A percentile compares a stretch with the other conserved stretches of the same genome.
phyloP scores from a whole-genome alignment of 2,113 vertebrate genomes.

The Pristiophorus japonicus region DNA sequence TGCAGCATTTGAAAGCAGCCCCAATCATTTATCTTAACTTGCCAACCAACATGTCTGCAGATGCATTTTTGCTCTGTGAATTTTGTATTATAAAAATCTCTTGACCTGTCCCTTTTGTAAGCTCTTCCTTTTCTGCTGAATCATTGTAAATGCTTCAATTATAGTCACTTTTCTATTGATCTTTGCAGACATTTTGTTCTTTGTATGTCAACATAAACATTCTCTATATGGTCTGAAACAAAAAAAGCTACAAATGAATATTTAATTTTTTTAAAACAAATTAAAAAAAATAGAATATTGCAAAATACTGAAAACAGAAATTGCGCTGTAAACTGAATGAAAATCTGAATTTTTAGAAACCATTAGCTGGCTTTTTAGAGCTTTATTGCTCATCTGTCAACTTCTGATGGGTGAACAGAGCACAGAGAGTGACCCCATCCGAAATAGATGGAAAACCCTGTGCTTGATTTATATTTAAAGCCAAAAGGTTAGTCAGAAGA shows the following conservation, averaged over 20 bases:
- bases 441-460: background rate
- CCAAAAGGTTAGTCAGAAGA: background rate
- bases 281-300: background rate
- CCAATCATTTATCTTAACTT: background rate
- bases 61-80: background rate
- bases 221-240: background rate
- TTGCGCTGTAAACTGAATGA: background rate
- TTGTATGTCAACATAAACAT: background rate
- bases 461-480: no score
- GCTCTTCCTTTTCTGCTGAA: background rate
- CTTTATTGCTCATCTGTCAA: background rate
- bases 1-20: background rate
- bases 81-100: background rate
- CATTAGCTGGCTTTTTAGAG: no score
- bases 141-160: background rate
- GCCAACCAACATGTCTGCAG: background rate
- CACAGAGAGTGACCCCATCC: background rate
- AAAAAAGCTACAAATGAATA: no score
- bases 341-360: no score
- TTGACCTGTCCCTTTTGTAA: background rate
- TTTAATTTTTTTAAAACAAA: no score
- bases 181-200: background rate
- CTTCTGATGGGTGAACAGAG: background rate
- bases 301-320: background rate
- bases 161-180: background rate